Conservation (phyloP, 2,113 vertebrate species). For the Ursus arctos region DNA sequence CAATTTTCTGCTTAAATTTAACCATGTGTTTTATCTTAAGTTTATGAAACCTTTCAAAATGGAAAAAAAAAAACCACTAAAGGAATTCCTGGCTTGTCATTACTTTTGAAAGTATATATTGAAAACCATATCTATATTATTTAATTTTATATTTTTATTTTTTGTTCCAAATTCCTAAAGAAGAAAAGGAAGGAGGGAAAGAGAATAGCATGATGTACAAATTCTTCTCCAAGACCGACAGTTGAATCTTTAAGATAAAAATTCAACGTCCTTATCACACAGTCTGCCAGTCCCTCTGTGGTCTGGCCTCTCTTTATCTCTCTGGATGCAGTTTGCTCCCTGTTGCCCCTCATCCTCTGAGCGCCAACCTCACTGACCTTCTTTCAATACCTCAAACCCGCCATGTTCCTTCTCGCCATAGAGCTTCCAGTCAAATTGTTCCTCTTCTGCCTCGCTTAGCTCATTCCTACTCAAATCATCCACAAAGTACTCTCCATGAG, state of each 20-base stretch:
- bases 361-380: too few species aligned
- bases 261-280: rapidly evolving
- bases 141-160: background rate
- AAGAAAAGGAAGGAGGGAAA: background rate
- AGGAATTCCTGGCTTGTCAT: background rate
- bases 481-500: background rate
- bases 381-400: background rate
- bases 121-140: too few species aligned
- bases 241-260: background rate
- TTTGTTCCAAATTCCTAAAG: background rate
- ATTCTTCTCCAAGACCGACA: background rate
- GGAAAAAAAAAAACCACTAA: background rate
- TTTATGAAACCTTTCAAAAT: background rate
- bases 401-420: background rate
- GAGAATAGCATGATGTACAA: background rate
- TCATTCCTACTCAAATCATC: background rate
- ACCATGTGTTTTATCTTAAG: background rate
- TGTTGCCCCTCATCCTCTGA: background rate
- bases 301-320: background rate
- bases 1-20: conserved; percentile 1
- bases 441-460: background rate
- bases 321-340: background rate
- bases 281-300: background rate
- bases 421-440: background rate
- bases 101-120: background rate